phyloP scores from a whole-genome alignment of 2,113 vertebrate species.

The Leuciscus idus region DNA sequence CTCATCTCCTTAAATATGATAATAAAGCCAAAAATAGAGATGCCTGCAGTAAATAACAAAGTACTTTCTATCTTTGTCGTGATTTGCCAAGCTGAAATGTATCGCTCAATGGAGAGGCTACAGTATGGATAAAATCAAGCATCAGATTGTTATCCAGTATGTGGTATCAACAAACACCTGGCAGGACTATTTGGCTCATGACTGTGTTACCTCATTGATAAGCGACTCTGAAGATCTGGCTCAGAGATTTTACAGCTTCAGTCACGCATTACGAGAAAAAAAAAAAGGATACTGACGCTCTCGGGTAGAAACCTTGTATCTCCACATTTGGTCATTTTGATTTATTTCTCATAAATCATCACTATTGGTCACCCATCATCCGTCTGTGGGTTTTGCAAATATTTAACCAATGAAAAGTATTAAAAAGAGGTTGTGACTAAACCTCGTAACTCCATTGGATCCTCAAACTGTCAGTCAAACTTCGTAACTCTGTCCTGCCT shows the following conservation, averaged over 20 bases:
- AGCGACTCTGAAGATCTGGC: neutral
- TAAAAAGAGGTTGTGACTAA: no score
- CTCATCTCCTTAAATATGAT: neutral
- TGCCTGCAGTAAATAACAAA: neutral
- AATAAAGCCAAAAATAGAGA: neutral
- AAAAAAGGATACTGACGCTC: neutral
- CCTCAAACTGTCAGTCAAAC: no score
- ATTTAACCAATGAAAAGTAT: no score
- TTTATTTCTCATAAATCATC: no score
- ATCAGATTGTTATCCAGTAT: neutral
- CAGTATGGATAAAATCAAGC: neutral
- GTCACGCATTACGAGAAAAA: neutral
- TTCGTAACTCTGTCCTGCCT: conserved; percentile 76
- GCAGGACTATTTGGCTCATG: neutral
- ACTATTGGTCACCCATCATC: no score
- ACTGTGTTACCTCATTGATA: neutral
- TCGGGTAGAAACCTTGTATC: no score
- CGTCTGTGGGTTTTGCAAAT: no score
- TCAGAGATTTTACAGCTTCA: conserved; percentile 8
- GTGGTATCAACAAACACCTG: conserved; percentile 2
- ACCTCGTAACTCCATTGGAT: no score
- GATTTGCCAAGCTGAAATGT: neutral
- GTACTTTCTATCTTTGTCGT: neutral
- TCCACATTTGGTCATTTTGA: no score
- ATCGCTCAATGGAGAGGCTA: neutral